phyloP scores from a whole-genome alignment of 1,140 invertebrate genomes.

The Arctopsyche grandis region DNA sequence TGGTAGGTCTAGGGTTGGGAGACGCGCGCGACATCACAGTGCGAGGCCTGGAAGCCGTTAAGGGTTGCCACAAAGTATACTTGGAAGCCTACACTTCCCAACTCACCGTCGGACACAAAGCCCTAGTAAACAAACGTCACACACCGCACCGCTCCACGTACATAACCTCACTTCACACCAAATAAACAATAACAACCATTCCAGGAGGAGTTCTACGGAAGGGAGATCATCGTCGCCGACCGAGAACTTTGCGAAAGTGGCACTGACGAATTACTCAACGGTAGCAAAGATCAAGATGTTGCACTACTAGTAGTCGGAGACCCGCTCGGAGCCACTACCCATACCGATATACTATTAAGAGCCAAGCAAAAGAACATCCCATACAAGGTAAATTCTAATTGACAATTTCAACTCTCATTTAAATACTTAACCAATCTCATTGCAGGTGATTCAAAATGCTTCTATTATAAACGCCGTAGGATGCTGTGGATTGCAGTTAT shows the following conservation, averaged over 20 bases:
- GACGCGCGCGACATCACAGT: constrained; percentile 97
- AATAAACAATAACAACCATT: constrained; percentile 46
- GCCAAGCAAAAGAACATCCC: constrained; percentile 81
- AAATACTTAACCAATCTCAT: too few relatives aligned
- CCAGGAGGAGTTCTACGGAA: constrained; percentile 87
- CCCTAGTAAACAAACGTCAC: constrained; percentile 70
- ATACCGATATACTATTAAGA: constrained; percentile 92
- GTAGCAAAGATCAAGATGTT: constrained; percentile 79
- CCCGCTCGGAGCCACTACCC: constrained; percentile 95
- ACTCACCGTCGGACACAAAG: constrained; percentile 83
- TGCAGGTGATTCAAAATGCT: constrained; percentile 94
- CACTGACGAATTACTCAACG: constrained; percentile 84
- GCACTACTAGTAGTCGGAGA: constrained; percentile 95
- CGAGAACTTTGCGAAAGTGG: constrained; percentile 92
- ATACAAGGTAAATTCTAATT: constrained; percentile 59
- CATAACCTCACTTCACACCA: too few relatives aligned
- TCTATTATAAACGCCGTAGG: constrained; percentile 98
- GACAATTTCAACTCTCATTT: too few relatives aligned
- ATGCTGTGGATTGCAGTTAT: constrained; percentile 96
- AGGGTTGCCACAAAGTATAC: constrained; percentile 87
- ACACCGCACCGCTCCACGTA: too few relatives aligned
- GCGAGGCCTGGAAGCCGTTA: constrained; percentile 94
- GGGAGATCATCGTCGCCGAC: constrained; percentile 87
- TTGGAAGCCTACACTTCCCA: constrained; percentile 98
- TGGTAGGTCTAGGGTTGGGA: constrained; percentile 95